Base-by-base conservation (phyloP, 2,113 vertebrate species). In the Dicaeum eximium region DNA sequence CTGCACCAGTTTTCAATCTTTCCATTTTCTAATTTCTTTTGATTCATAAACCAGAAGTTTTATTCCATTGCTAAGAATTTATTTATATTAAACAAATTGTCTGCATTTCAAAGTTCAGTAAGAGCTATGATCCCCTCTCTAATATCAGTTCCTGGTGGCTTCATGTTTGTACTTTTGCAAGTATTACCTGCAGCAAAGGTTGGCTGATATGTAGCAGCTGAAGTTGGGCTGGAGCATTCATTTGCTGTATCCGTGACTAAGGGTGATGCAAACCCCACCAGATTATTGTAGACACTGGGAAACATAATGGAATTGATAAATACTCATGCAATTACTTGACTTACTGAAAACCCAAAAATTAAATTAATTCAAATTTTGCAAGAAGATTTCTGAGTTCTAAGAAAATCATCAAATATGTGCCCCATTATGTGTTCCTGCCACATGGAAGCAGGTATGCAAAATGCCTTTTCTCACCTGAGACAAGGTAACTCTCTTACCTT, bases 201-300 rank as follows among this genome's bases (percentile, higher is more conserved):
- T 24, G 99, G 98, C 96, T 99, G 98, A 89, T 98, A 98, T 2
- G 99, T 56, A 91, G 98, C 83, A 88, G 98, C 98, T 69, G 98
- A 98, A 3, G 99, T 98, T 80, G 99, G 99, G 96, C 99, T 99
- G 25, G 98, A 97, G 97, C 99, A 99, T 71, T 99, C 99, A 40
- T 98, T 97, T 60, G 99, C 97, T 97, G 98, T 97, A 97, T 99
- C 99, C 1, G 99, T 99, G 97, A 99, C 99, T 95, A 99, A 98
- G 9, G 99, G 99, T 89, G 99, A 99, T 78, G 99, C 99, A 93
- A 99, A 99, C 69, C 99, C 98, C 97, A 99, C 99, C 96, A 99
- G 98, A 90, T 99, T 99, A 93, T 99, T 99, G 95, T 99, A 99
- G 91, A 99, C 98, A 82, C 99, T 99, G 97, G 87, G 96, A 91